Percentiles rank a stretch among this genome's conserved stretches.
Conservation (phyloP, 2,113 vertebrate genomes). For the Chamaea fasciata region DNA sequence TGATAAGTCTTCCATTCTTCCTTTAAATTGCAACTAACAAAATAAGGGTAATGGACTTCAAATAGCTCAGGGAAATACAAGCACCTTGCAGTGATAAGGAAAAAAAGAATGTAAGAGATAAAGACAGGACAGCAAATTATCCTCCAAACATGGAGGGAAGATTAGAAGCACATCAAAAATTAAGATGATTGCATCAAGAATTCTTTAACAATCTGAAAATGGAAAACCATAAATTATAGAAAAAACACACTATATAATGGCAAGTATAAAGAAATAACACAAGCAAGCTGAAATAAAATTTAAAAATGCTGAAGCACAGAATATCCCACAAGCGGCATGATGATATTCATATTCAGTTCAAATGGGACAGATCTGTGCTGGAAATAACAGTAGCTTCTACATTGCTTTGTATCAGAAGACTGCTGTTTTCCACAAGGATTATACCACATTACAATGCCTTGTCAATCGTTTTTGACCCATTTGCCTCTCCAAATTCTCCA, state of each 20-base stretch:
- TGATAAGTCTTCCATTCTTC: constrained; percentile 20
- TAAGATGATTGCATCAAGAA: neutral
- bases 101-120: constrained; percentile 18
- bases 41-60: constrained; percentile 55
- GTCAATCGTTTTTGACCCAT: neutral
- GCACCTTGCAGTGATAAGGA: constrained; percentile 23
- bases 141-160: neutral
- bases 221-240: neutral
- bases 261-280: neutral
- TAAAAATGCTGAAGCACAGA: neutral
- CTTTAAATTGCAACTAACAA: constrained; percentile 37
- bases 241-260: neutral
- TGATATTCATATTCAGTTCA: neutral
- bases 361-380: neutral
- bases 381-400: neutral
- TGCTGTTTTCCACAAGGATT: neutral
- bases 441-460: neutral
- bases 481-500: neutral
- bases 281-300: neutral
- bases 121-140: constrained; percentile 21
- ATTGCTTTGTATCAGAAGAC: neutral
- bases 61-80: constrained; percentile 32
- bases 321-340: neutral
- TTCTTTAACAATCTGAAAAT: neutral
- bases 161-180: constrained; percentile 15